These are phyloP conservation scores for Cephus runcator DNA, from an alignment of 2,888 invertebrate species.

Conservation along the genomic window DNA sequence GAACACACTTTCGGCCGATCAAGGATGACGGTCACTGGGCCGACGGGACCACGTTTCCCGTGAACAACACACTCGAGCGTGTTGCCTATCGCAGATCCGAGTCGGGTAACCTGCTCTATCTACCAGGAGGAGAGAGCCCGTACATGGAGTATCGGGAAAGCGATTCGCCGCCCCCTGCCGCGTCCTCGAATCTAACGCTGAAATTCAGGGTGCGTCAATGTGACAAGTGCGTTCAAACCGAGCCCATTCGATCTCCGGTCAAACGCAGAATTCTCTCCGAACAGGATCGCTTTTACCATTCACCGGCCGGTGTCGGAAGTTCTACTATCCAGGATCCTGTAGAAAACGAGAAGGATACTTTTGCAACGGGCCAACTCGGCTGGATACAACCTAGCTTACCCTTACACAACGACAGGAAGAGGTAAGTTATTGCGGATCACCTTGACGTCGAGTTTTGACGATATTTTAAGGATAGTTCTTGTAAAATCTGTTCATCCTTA, in stretches of 20 bases:
- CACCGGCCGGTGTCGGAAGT: constrained; percentile 39
- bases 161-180: constrained; percentile 28
- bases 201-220: constrained; percentile 76
- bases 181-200: constrained; percentile 58
- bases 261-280: constrained; percentile 60
- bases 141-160: constrained; percentile 67
- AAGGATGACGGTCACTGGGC: constrained; percentile 71
- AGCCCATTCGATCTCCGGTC: constrained; percentile 58
- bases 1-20: constrained; percentile 88
- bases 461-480: background rate
- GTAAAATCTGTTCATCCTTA: background rate
- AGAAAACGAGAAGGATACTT: constrained; percentile 49
- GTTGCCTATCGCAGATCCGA: constrained; percentile 76
- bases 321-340: constrained; percentile 34
- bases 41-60: constrained; percentile 81
- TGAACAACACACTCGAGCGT: constrained; percentile 71
- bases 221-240: constrained; percentile 66
- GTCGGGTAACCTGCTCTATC: constrained; percentile 58
- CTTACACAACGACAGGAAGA: constrained; percentile 61
- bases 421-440: constrained; percentile 34
- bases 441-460: background rate
- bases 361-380: constrained; percentile 48
- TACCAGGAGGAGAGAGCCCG: constrained; percentile 61
- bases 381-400: constrained; percentile 52
- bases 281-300: constrained; percentile 55